phyloP scores from a whole-genome alignment of 2,113 vertebrate genomes.

The Echinops telfairi region DNA sequence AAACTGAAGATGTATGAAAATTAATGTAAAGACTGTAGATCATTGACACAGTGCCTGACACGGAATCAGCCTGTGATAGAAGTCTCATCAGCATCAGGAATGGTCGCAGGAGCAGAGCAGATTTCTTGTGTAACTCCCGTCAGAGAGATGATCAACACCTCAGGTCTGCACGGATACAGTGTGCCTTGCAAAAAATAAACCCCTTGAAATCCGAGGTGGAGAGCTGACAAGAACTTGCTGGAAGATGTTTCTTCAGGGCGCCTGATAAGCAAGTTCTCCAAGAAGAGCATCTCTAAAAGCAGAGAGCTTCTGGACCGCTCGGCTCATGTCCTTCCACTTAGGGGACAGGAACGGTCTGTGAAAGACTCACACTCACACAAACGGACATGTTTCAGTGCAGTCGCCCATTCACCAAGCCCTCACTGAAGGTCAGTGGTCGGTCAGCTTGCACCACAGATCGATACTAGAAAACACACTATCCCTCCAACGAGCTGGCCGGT shows the following conservation, averaged over 20 bases:
- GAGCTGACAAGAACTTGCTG: not conserved
- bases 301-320: not conserved
- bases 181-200: not conserved
- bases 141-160: not conserved
- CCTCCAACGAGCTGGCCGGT: not conserved
- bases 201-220: not conserved
- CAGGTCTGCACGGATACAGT: not conserved
- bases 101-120: too few relatives aligned
- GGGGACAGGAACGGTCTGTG: not conserved
- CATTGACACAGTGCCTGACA: not conserved
- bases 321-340: not conserved
- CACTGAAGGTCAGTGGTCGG: not conserved
- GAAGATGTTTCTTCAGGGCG: not conserved
- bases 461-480: not conserved
- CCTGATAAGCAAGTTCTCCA: not conserved
- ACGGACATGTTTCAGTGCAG: not conserved
- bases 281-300: not conserved
- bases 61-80: not conserved
- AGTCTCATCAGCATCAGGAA: not conserved
- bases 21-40: not conserved
- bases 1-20: constrained; percentile 8
- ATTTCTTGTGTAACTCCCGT: not conserved
- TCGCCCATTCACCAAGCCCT: not conserved
- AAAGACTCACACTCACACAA: not conserved
- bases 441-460: not conserved